Conservation (phyloP, 2,113 vertebrate species). For the Todiramphus chloris region DNA sequence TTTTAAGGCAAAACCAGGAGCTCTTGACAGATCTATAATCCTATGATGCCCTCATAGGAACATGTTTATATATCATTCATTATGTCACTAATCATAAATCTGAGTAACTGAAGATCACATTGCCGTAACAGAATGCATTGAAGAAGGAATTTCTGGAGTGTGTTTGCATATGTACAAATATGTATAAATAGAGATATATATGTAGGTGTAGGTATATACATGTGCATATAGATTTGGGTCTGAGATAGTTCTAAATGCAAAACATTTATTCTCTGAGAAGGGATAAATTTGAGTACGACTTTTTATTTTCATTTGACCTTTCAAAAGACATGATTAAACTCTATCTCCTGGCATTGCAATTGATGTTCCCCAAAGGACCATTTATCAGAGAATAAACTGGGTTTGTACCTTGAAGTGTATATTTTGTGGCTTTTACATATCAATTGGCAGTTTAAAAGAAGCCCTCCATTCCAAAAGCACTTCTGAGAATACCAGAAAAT, state of each 20-base stretch:
- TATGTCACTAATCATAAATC: not conserved
- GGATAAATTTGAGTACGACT: not conserved
- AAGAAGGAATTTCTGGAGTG: not conserved
- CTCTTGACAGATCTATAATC: not conserved
- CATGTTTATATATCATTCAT: not conserved
- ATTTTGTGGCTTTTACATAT: slow-evolving; percentile 39
- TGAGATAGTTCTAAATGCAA: not conserved
- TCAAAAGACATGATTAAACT: slow-evolving; percentile 35
- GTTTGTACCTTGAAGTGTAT: slow-evolving; percentile 1
- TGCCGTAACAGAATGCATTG: not conserved
- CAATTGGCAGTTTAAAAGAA: slow-evolving; percentile 4
- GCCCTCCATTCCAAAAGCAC: not conserved
- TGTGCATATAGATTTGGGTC: not conserved
- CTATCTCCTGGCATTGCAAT: not conserved
- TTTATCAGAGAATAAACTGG: slow-evolving; percentile 32
- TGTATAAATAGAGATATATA: too few species aligned
- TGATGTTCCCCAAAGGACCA: not conserved
- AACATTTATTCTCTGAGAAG: not conserved
- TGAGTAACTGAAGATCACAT: not conserved
- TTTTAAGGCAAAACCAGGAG: not conserved
- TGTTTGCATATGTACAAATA: not conserved
- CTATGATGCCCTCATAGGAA: not conserved
- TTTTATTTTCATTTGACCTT: slow-evolving; percentile 49
- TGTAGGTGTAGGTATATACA: not conserved
- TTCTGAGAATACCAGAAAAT: not conserved